Percentiles rank a stretch among this genome's conserved stretches.
Conservation (phyloP, 2,797 vertebrate genomes). For the Hapalemur alaotrensis region DNA sequence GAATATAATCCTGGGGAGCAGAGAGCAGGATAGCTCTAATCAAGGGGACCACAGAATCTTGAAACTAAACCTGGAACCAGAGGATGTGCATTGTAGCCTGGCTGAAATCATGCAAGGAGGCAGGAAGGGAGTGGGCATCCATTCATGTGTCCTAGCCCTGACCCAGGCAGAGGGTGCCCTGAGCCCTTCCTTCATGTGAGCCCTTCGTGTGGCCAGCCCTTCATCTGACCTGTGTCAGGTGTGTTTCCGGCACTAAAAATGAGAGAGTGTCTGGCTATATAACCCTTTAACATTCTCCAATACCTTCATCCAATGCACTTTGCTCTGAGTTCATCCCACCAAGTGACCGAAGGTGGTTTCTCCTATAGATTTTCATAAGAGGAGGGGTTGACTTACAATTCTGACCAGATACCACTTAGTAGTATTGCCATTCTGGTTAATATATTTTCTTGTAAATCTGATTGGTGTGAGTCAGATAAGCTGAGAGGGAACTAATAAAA, state of each 20-base stretch:
- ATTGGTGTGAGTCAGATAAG: background rate
- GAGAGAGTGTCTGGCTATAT: background rate
- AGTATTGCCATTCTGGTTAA: background rate
- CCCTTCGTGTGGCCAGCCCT: background rate
- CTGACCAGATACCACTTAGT: background rate
- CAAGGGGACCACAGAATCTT: background rate
- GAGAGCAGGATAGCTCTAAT: background rate
- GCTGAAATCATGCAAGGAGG: background rate
- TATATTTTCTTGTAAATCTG: background rate
- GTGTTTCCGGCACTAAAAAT: background rate
- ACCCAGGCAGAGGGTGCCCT: background rate
- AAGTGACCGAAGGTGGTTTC: background rate
- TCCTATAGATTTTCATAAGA: background rate
- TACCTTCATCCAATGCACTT: background rate
- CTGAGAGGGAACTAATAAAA: background rate
- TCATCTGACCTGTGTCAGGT: background rate
- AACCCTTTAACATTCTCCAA: background rate
- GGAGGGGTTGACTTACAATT: background rate
- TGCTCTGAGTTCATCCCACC: background rate
- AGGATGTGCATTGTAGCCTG: background rate
- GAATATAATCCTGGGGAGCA: background rate
- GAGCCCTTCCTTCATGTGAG: background rate
- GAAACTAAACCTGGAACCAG: background rate
- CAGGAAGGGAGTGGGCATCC: accelerated
- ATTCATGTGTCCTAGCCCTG: accelerated